Conservation (phyloP, 2,888 invertebrate species). For the Aphelenchoides bicaudatus region DNA sequence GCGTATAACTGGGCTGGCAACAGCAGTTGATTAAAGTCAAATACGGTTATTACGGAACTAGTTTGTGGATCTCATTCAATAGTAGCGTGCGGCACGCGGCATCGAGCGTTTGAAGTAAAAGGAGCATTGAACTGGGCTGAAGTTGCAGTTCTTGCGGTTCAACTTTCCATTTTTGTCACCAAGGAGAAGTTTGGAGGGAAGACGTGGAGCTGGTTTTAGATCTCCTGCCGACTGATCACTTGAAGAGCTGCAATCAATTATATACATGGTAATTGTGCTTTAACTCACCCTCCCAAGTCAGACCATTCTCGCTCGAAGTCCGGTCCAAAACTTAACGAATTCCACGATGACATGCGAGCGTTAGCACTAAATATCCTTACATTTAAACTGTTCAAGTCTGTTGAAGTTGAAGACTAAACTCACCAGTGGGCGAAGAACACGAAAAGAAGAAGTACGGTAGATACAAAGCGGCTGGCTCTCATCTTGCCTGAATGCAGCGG, state of each 20-base stretch:
- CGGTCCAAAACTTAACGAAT: background rate
- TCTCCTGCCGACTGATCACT: background rate
- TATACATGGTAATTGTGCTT: too few species aligned
- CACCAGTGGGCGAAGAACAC: background rate
- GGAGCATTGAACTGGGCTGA: slow-evolving; percentile 36
- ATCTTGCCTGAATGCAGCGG: background rate
- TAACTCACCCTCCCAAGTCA: too few species aligned
- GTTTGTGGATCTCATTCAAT: slow-evolving; percentile 1
- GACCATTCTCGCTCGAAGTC: background rate
- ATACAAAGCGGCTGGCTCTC: background rate
- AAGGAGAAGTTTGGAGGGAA: background rate
- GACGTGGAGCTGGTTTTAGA: background rate
- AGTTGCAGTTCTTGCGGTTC: slow-evolving; percentile 36
- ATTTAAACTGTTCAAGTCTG: background rate
- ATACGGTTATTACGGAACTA: background rate
- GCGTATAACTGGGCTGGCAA: background rate
- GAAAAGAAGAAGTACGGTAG: background rate
- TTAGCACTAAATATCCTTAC: background rate
- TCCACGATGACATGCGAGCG: slow-evolving; percentile 8
- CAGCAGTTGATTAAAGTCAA: background rate
- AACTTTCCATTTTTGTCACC: background rate
- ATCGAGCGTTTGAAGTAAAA: slow-evolving; percentile 36
- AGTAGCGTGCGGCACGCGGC: slow-evolving; percentile 4
- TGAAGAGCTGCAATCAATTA: too few species aligned
- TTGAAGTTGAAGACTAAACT: background rate